A percentile compares a stretch with the other conserved stretches of the same genome.
Conservation (phyloP, 2,113 vertebrate genomes). For the Jaculus jaculus region DNA sequence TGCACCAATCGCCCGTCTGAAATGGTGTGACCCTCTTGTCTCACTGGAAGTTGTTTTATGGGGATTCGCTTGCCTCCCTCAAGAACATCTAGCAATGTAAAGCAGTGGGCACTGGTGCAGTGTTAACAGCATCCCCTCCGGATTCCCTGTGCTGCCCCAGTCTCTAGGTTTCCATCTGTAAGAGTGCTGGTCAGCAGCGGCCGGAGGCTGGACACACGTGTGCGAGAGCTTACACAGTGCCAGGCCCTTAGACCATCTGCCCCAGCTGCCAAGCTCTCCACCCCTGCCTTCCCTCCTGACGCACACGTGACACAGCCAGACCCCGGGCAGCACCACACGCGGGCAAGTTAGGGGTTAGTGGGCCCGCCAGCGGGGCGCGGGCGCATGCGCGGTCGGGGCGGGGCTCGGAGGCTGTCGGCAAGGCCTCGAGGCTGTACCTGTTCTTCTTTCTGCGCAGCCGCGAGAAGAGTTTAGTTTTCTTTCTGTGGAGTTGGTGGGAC, state of each 20-base stretch:
- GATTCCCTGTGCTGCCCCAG: too few species aligned
- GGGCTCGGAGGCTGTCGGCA: slow-evolving; percentile 54
- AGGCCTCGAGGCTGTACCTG: slow-evolving; percentile 85
- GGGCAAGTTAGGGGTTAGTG: slow-evolving; percentile 69
- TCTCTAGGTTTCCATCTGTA: fast-evolving
- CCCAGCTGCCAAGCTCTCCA: neutral
- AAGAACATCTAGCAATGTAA: neutral
- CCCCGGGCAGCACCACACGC: neutral
- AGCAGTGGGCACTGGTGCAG: too few species aligned
- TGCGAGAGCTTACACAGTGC: fast-evolving
- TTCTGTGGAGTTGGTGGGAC: slow-evolving; percentile 85
- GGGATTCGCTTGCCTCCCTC: neutral
- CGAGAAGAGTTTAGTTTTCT: slow-evolving; percentile 91
- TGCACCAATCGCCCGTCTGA: neutral
- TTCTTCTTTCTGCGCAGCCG: slow-evolving; percentile 89
- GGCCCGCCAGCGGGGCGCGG: slow-evolving; percentile 12
- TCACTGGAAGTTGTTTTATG: neutral
- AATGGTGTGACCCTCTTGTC: too few species aligned
- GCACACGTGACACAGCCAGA: neutral
- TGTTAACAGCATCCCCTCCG: neutral
- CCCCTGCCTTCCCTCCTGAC: slow-evolving; percentile 27
- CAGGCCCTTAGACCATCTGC: neutral
- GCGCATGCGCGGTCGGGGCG: neutral
- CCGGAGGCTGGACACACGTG: fast-evolving
- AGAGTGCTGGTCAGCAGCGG: neutral